These are phyloP conservation scores for Macroglossus sobrinus DNA, from an alignment of 2,113 vertebrate genomes.

Conservation along the genomic window DNA sequence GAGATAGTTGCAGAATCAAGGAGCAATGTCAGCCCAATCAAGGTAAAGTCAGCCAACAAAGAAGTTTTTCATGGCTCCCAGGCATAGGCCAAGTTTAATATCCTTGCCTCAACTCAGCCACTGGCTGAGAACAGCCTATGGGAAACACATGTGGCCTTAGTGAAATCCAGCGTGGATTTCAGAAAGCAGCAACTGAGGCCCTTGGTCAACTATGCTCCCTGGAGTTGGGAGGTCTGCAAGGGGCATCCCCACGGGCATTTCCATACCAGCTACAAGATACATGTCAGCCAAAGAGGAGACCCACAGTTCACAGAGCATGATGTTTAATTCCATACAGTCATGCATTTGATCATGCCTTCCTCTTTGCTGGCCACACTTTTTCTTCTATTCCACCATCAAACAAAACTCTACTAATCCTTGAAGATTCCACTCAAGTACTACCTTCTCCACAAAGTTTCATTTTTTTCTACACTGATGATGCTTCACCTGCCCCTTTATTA, in stretches of 20 bases:
- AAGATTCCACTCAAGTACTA: neutral
- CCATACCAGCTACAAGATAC: neutral
- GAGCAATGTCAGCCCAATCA: neutral
- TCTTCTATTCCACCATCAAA: neutral
- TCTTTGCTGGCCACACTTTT: neutral
- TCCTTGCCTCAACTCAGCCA: neutral
- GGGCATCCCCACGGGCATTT: neutral
- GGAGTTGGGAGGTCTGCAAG: neutral
- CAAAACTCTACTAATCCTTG: neutral
- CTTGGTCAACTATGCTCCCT: neutral
- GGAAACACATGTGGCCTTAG: neutral
- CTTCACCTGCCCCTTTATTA: neutral
- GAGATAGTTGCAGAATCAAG: neutral
- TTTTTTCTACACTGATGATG: neutral
- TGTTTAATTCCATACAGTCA: neutral
- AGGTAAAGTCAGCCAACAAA: neutral
- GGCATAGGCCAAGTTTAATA: neutral
- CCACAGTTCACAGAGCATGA: neutral
- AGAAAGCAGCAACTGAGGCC: neutral
- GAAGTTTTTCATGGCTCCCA: neutral
- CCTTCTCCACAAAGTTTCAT: neutral
- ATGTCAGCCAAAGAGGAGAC: neutral
- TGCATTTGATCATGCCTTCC: too few species aligned
- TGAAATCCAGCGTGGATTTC: neutral
- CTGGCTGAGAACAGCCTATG: neutral